Base-by-base conservation (phyloP, 1,140 invertebrate species). In the Drosophila ficusphila region DNA sequence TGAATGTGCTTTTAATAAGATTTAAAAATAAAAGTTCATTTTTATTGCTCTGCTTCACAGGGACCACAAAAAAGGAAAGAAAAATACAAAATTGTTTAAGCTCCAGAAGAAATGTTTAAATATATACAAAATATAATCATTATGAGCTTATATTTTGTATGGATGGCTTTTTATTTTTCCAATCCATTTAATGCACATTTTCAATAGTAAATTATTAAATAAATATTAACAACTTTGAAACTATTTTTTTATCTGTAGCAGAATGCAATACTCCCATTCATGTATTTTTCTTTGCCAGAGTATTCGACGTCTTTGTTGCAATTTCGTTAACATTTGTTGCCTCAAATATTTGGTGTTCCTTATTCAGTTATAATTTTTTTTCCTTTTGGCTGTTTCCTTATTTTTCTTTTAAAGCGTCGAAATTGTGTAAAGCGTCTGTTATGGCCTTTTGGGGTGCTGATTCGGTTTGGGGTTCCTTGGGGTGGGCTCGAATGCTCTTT, bases 391-490 rank as follows among this genome's bases (percentile, higher is more conserved):
- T n/a, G 19, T 33, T 31, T 34, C 14, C 7, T 25, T 67, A 16
- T 27, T 46, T 58, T 56, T 33, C 58, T 42, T 67, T 83, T 71
- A 52, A 83, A 62, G 79, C 62, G 70, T 42, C 34, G 33, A 85
- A 79, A 76, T 85, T 79, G 70, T 62, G 38, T 54, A 70, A 74
- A 85, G 68, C 60, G 48, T 47, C 64, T 83, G 79, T 51, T 64
- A 23, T 72, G 49, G 65, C 41, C 60, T 67, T 75, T 53, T 72
- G 52, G 75, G 71, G 76, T 58, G 42, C 49, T 48, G 46, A 73
- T 62, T 64, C 70, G 34, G 69, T 72, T 64, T 73, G 29, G 21
- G 29, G 25, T 21, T 71, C 27, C 23, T 48, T 18, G 34, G 39
- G 44, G 42, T 64, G 29, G 34, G 44, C 49, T 53, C 62, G 58